These are phyloP conservation scores for Enteromius radiatus DNA, from an alignment of 2,797 vertebrate genomes.

Conservation along the genomic window DNA sequence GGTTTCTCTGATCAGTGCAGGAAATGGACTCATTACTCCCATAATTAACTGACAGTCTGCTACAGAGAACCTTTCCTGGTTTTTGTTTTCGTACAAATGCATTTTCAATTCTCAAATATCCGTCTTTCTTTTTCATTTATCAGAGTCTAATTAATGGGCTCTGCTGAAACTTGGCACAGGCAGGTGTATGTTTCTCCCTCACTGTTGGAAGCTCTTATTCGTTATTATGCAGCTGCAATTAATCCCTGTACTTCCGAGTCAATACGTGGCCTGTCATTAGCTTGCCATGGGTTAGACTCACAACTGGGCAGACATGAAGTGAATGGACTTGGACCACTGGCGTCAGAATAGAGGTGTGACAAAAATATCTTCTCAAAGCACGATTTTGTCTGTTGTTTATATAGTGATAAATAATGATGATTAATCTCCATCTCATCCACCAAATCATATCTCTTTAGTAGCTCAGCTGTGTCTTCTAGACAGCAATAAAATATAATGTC, in stretches of 20 bases:
- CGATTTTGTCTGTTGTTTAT: background rate
- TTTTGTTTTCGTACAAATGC: constrained; percentile 47
- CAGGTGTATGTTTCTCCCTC: constrained; percentile 49
- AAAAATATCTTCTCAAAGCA: background rate
- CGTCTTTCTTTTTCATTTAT: constrained; percentile 43
- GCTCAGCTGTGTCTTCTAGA: background rate
- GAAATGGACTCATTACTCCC: constrained; percentile 21
- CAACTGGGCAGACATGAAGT: constrained; percentile 5
- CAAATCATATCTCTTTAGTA: background rate
- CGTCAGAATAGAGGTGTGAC: background rate
- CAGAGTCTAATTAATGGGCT: constrained; percentile 47
- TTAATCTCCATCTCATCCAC: background rate
- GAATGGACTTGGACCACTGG: background rate
- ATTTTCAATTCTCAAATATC: constrained; percentile 36
- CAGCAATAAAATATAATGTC: background rate
- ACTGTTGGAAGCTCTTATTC: constrained; percentile 49
- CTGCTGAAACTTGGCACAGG: constrained; percentile 39
- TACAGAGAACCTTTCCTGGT: constrained; percentile 1
- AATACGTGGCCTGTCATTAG: constrained; percentile 44
- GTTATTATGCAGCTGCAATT: constrained; percentile 60
- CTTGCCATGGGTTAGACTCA: constrained; percentile 21
- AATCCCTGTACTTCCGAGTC: constrained; percentile 54
- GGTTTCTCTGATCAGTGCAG: constrained; percentile 4
- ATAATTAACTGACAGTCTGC: constrained; percentile 31
- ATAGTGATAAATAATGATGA: background rate